Evolutionary conservation across 2,113 vertebrate genomes (phyloP).

Genomic region (Gulo gulo): DNA sequence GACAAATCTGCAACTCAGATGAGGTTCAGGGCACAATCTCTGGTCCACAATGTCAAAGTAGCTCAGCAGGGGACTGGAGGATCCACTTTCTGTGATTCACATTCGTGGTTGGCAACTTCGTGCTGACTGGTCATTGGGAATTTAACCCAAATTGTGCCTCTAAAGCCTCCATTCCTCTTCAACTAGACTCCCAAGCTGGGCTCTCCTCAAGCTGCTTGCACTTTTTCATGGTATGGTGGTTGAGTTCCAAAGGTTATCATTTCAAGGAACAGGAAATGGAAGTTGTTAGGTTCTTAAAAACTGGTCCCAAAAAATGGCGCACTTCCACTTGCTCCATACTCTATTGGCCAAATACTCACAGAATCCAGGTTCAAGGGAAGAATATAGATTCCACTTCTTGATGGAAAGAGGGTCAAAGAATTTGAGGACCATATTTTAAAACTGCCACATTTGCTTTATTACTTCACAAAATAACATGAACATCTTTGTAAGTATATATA

Average conservation of each 20-base stretch:
- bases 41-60: too few species aligned
- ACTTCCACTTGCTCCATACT: background rate
- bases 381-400: background rate
- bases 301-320: background rate
- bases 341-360: background rate
- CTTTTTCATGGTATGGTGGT: background rate
- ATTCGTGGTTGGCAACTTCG: background rate
- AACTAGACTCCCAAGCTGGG: background rate
- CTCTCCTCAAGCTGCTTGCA: background rate
- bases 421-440: background rate
- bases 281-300: background rate
- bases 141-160: background rate
- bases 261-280: background rate
- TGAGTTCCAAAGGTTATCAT: background rate
- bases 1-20: background rate
- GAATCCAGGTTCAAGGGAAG: background rate
- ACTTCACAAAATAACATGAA: background rate
- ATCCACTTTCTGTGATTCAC: background rate
- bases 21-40: background rate
- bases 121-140: background rate
- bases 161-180: background rate
- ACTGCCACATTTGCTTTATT: background rate
- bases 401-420: background rate
- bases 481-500: background rate
- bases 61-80: background rate